phyloP scores from a whole-genome alignment of 64 coral and sea anemone species.

The Catalaphyllia jardinei region DNA sequence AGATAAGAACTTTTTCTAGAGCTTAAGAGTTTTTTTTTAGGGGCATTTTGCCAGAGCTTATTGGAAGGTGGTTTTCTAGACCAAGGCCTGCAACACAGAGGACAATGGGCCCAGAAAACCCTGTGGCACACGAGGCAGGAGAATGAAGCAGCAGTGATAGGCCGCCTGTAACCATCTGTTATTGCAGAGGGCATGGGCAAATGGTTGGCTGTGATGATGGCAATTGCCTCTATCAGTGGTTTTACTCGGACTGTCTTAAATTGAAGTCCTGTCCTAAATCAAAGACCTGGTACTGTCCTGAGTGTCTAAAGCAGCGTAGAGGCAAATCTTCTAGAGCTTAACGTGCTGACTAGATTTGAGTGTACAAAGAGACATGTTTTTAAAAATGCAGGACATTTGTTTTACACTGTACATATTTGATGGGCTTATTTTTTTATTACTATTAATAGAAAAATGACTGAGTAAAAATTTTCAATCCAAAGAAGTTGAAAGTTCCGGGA shows the following conservation, averaged over 20 bases:
- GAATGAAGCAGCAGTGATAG: not conserved
- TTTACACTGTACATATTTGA: too few species aligned
- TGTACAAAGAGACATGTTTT: too few species aligned
- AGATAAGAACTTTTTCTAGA: conserved; percentile 39
- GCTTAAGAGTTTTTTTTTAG: conserved; percentile 38
- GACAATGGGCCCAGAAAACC: too few species aligned
- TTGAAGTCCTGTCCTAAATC: conserved; percentile 38
- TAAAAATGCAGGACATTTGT: too few species aligned
- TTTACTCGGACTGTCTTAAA: conserved; percentile 38
- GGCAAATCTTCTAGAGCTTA: not conserved
- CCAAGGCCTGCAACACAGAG: not conserved
- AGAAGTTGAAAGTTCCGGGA: too few species aligned
- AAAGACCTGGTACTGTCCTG: conserved; percentile 4
- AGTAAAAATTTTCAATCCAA: too few species aligned
- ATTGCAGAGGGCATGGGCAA: conserved; percentile 32
- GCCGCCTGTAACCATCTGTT: not conserved
- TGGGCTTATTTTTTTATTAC: too few species aligned
- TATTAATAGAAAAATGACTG: too few species aligned
- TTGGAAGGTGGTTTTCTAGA: conserved; percentile 56
- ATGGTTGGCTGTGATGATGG: conserved; percentile 46
- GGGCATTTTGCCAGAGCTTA: conserved; percentile 59
- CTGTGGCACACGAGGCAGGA: not conserved
- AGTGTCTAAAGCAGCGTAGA: conserved; percentile 13
- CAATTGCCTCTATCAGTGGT: conserved; percentile 35
- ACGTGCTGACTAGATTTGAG: too few species aligned